phyloP scores from a whole-genome alignment of 1,140 invertebrate species.

The Apis laboriosa region DNA sequence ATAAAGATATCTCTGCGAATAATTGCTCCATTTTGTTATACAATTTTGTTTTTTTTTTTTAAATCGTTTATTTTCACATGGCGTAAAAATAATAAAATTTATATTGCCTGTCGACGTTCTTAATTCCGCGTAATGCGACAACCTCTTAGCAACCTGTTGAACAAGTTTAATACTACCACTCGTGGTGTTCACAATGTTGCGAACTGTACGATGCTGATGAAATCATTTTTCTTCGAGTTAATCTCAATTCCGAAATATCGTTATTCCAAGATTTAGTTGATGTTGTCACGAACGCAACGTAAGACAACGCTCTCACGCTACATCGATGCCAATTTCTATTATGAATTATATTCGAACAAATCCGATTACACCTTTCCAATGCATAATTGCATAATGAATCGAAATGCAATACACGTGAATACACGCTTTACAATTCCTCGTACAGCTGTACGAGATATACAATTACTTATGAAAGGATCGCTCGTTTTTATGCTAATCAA shows the following conservation, averaged over 20 bases:
- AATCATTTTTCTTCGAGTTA: too few relatives aligned
- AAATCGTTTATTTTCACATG: too few relatives aligned
- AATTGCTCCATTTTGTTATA: too few relatives aligned
- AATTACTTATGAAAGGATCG: not conserved
- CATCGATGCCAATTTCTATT: not conserved
- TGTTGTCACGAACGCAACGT: too few relatives aligned
- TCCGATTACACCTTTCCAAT: constrained; percentile 25
- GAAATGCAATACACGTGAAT: not conserved
- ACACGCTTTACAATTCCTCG: not conserved
- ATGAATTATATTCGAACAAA: constrained; percentile 27
- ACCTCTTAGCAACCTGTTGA: not conserved
- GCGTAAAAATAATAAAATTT: too few relatives aligned
- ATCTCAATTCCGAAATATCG: too few relatives aligned
- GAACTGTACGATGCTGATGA: not conserved
- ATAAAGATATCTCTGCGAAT: too few relatives aligned
- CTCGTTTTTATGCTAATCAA: not conserved
- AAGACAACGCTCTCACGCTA: not conserved
- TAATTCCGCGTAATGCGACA: not conserved
- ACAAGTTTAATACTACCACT: constrained; percentile 11
- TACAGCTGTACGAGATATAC: not conserved
- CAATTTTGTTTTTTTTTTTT: too few relatives aligned
- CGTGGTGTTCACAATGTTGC: not conserved
- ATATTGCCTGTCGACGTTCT: not conserved
- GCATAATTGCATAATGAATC: constrained; percentile 8
- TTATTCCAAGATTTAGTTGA: not conserved